phyloP scores from a whole-genome alignment of 2,797 vertebrate species.

The Gymnoscopelus microlampas region DNA sequence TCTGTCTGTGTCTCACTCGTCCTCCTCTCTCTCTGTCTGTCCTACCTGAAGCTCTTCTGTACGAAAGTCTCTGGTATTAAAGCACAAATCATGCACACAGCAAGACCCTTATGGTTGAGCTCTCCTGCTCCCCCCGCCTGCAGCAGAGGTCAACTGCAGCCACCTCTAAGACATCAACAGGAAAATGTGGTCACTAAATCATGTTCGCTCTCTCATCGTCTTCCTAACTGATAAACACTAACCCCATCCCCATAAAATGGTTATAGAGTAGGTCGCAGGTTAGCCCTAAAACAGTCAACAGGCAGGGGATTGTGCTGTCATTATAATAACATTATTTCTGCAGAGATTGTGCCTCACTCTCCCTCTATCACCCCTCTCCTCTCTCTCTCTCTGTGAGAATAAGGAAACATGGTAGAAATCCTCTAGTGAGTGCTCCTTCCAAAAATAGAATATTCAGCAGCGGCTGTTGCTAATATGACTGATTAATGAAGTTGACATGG shows the following conservation, averaged over 20 bases:
- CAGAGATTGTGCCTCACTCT: too few relatives aligned
- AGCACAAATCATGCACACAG: constrained; percentile 31
- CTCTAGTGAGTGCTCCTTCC: neutral
- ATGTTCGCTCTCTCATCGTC: too few relatives aligned
- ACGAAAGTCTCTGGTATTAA: constrained; percentile 32
- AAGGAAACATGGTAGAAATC: neutral
- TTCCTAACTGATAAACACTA: too few relatives aligned
- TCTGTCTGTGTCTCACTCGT: neutral
- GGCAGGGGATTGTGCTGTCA: too few relatives aligned
- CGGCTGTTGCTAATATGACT: constrained; percentile 49
- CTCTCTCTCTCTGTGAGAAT: neutral
- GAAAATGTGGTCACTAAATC: too few relatives aligned
- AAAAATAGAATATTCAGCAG: too few relatives aligned
- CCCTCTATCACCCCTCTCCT: too few relatives aligned
- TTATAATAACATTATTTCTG: too few relatives aligned
- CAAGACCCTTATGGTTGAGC: constrained; percentile 31
- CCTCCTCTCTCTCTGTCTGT: neutral
- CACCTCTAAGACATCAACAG: neutral
- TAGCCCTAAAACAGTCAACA: too few relatives aligned
- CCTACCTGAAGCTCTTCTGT: constrained; percentile 36
- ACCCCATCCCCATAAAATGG: too few relatives aligned
- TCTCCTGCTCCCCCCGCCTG: neutral
- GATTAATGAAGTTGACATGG: constrained; percentile 64
- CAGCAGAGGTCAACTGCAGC: neutral
- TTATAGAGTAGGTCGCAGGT: too few relatives aligned